A percentile compares a stretch with the other conserved stretches of the same genome.
Conservation (phyloP, 1,140 invertebrate species). For the Drosophila auraria region DNA sequence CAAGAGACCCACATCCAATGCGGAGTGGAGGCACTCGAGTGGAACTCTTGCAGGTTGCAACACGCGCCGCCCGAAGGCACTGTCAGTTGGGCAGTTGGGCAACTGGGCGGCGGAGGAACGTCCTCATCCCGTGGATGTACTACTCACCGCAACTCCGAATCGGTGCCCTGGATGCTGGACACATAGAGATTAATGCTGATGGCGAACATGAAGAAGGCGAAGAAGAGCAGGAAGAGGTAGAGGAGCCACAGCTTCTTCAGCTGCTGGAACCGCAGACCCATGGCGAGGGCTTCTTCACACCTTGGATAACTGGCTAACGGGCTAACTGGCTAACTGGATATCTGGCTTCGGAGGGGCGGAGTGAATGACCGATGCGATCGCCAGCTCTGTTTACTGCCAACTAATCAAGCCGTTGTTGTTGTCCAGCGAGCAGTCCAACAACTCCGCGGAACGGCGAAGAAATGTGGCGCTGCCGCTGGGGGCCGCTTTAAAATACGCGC, state of each 20-base stretch:
- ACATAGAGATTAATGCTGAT: slow-evolving; percentile 84
- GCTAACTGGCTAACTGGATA: not conserved
- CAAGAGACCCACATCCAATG: slow-evolving; percentile 55
- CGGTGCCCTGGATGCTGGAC: slow-evolving; percentile 73
- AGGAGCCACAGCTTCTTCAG: slow-evolving; percentile 82
- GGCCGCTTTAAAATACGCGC: slow-evolving; percentile 44
- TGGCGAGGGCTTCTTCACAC: slow-evolving; percentile 37
- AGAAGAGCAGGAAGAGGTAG: slow-evolving; percentile 81
- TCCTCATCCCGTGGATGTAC: slow-evolving; percentile 22
- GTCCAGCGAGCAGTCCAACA: slow-evolving; percentile 16
- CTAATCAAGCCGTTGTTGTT: slow-evolving; percentile 56
- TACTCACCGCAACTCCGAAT: slow-evolving; percentile 65
- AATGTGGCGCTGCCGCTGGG: slow-evolving; percentile 16
- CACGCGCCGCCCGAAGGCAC: slow-evolving; percentile 36
- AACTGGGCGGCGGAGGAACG: slow-evolving; percentile 32
- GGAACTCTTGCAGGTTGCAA: slow-evolving; percentile 71
- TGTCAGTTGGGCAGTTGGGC: slow-evolving; percentile 69
- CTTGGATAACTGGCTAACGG: not conserved
- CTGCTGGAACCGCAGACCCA: slow-evolving; percentile 81
- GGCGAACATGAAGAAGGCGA: slow-evolving; percentile 85
- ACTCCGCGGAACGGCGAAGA: slow-evolving; percentile 26
- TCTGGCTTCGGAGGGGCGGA: slow-evolving; percentile 13
- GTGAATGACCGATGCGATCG: slow-evolving; percentile 53
- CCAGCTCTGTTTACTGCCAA: slow-evolving; percentile 55
- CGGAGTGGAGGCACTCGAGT: slow-evolving; percentile 68